Percentiles rank a stretch among this genome's conserved stretches.
Conservation (phyloP, 1,140 invertebrate species). For the Lepidurus apus region DNA sequence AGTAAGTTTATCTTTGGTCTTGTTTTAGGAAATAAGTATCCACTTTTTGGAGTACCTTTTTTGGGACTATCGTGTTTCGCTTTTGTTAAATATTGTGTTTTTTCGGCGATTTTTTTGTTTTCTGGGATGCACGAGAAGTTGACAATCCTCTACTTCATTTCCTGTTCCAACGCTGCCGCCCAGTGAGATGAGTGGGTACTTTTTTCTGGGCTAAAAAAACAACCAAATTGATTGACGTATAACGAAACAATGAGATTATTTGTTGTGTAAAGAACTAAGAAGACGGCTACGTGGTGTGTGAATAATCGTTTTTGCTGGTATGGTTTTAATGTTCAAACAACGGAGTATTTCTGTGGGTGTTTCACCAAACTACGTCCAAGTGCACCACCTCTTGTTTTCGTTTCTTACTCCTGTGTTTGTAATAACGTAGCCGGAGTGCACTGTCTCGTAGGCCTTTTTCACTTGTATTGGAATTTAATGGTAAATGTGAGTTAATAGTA, state of each 20-base stretch:
- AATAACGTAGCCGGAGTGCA: slow-evolving; percentile 18
- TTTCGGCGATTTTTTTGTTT: background rate
- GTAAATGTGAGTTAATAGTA: slow-evolving; percentile 10
- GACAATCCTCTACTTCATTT: slow-evolving; percentile 2
- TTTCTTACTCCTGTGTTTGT: slow-evolving; percentile 3
- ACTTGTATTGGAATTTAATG: slow-evolving; percentile 9
- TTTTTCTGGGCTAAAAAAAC: background rate
- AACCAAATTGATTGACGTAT: slow-evolving; percentile 10
- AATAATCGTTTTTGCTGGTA: slow-evolving; percentile 12
- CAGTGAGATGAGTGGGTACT: background rate
- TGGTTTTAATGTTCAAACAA: slow-evolving; percentile 7
- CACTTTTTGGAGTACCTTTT: slow-evolving; percentile 3
- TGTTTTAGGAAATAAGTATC: background rate
- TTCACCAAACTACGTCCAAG: background rate
- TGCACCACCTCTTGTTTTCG: background rate
- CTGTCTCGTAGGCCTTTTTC: background rate
- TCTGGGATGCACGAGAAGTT: background rate
- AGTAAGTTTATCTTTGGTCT: background rate
- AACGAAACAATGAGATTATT: background rate
- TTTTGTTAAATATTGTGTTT: background rate
- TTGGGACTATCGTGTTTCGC: background rate
- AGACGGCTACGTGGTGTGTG: background rate
- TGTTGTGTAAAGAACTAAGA: background rate
- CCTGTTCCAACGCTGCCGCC: slow-evolving; percentile 7
- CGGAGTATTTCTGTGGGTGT: background rate